phyloP scores from a whole-genome alignment of 2,113 vertebrate genomes.

The Synodontis membranacea region DNA sequence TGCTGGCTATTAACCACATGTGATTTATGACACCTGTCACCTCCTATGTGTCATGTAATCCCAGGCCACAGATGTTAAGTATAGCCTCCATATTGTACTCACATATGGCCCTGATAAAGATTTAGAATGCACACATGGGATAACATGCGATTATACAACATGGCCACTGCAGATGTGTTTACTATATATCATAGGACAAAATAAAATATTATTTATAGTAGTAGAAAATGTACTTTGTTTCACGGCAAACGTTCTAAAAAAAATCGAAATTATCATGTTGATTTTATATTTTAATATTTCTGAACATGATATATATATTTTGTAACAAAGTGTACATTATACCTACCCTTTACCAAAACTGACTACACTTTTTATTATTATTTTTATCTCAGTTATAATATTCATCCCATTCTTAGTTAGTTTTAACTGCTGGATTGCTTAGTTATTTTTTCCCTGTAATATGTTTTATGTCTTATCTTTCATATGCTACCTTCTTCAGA shows the following conservation, averaged over 20 bases:
- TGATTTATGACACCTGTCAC: conserved; percentile 29
- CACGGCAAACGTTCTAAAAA: background rate
- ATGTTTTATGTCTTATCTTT: background rate
- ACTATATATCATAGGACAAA: background rate
- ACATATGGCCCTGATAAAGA: background rate
- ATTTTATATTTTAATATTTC: background rate
- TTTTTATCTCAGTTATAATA: background rate
- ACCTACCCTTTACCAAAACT: background rate
- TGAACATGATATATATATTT: background rate
- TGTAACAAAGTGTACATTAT: background rate
- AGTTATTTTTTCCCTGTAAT: background rate
- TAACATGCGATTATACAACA: background rate
- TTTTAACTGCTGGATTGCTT: background rate
- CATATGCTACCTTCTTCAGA: background rate
- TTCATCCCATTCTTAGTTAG: background rate
- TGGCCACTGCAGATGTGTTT: background rate
- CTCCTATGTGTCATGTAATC: conserved; percentile 21
- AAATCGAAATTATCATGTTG: background rate
- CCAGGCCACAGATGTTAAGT: conserved; percentile 16
- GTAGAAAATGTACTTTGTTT: background rate
- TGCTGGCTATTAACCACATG: background rate
- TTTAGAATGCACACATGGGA: background rate
- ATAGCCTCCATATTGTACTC: background rate
- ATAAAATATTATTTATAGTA: background rate
- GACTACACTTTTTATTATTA: background rate